Evolutionary conservation across 2,797 vertebrate genomes (phyloP).

Genomic region (Urocyon cinereoargenteus): DNA sequence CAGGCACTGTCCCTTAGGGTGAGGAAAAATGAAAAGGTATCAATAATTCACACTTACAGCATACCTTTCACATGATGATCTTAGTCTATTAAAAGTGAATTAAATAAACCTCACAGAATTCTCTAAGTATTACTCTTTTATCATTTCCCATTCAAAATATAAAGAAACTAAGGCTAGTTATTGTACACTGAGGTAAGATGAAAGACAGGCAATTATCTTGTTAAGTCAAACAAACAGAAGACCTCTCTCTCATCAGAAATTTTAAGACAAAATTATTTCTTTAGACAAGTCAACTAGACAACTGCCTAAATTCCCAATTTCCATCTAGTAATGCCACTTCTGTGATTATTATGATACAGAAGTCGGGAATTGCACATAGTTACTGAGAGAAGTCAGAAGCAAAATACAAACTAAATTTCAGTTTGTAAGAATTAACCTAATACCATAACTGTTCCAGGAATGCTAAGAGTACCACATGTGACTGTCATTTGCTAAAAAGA

Average conservation of each 20-base stretch:
- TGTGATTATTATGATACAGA: neutral
- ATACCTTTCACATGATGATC: constrained; percentile 19
- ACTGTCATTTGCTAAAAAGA: neutral
- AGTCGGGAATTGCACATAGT: neutral
- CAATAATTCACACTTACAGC: constrained; percentile 57
- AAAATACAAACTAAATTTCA: constrained; percentile 23
- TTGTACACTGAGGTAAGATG: neutral
- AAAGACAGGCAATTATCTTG: constrained; percentile 36
- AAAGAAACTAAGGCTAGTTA: constrained; percentile 6
- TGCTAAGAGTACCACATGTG: neutral
- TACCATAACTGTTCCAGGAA: neutral
- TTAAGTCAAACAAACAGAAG: constrained; percentile 51
- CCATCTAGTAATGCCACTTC: neutral
- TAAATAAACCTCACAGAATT: constrained; percentile 37
- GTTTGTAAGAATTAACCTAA: neutral
- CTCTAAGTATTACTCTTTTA: constrained; percentile 39
- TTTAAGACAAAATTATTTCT: constrained; percentile 59
- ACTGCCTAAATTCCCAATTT: neutral
- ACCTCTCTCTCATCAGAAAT: constrained; percentile 14
- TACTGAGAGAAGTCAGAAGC: neutral
- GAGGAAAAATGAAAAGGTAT: constrained; percentile 80
- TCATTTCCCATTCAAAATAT: constrained; percentile 49
- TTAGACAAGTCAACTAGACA: constrained; percentile 37
- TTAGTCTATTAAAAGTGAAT: constrained; percentile 46
- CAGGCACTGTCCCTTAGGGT: constrained; percentile 78